Conservation (phyloP, 2,888 invertebrate genomes). For the Keiferia lycopersicella region DNA sequence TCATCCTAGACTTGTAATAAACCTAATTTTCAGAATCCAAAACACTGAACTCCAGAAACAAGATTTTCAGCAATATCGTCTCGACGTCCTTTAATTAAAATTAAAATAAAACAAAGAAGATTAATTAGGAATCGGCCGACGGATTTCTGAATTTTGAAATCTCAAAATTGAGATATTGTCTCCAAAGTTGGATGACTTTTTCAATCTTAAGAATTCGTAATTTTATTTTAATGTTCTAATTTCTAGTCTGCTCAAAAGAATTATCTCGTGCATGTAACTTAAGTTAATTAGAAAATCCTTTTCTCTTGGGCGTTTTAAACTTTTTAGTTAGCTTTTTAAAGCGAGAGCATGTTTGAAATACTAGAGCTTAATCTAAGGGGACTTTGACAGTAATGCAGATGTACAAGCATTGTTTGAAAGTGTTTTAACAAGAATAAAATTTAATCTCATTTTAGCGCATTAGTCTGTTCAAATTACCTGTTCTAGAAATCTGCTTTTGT, state of each 20-base stretch:
- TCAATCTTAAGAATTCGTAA: not conserved
- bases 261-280: not conserved
- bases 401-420: not conserved
- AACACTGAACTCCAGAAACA: not conserved
- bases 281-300: constrained; percentile 4
- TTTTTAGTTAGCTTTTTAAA: not conserved
- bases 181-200: constrained; percentile 5
- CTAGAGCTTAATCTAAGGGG: not conserved
- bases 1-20: not conserved
- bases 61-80: not conserved
- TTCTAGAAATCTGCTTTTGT: constrained; percentile 2
- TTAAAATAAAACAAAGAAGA: constrained; percentile 11
- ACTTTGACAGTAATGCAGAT: not conserved
- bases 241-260: not conserved
- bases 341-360: not conserved
- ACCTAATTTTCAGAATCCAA: not conserved
- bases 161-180: constrained; percentile 12
- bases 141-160: constrained; percentile 8
- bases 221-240: not conserved
- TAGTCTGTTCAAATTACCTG: not conserved
- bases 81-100: constrained; percentile 7
- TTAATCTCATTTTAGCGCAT: too few relatives aligned
- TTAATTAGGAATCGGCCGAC: constrained; percentile 3
- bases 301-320: not conserved
- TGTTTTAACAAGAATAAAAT: not conserved